These are phyloP conservation scores for Holacanthella duospinosa DNA, from an alignment of 2,888 invertebrate species.

Conservation along the genomic window DNA sequence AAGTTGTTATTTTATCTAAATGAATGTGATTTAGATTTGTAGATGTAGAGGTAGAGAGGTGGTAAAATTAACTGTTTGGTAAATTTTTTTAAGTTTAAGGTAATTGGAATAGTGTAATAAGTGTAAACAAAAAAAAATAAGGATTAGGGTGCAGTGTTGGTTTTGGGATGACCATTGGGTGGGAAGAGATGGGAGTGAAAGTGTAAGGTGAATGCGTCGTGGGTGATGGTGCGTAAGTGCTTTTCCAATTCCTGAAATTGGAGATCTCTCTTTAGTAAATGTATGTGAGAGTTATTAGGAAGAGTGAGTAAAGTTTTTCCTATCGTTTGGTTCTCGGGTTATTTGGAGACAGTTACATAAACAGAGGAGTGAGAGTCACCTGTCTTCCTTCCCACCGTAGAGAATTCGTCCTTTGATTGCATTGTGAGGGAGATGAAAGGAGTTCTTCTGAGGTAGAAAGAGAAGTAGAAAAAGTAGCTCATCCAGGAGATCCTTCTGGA, in stretches of 20 bases:
- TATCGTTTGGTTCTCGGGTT: not conserved
- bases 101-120: no score
- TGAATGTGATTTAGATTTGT: no score
- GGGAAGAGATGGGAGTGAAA: no score
- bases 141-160: no score
- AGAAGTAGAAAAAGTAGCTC: not conserved
- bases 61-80: no score
- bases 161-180: no score
- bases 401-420: conserved; percentile 5
- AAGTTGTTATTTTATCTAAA: no score
- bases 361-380: conserved; percentile 20
- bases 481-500: not conserved
- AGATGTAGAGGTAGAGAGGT: no score
- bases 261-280: conserved; percentile 10
- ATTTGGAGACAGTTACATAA: conserved; percentile 17
- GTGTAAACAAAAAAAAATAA: no score
- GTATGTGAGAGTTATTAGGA: not conserved
- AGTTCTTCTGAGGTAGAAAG: not conserved
- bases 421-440: not conserved
- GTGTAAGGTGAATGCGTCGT: no score
- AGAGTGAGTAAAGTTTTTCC: not conserved
- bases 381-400: conserved; percentile 21
- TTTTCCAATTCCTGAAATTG: conserved; percentile 17
- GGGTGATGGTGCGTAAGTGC: not conserved
- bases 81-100: no score